Evolutionary conservation across 2,797 vertebrate species (phyloP).

Genomic region (Toxotes lorentzi): DNA sequence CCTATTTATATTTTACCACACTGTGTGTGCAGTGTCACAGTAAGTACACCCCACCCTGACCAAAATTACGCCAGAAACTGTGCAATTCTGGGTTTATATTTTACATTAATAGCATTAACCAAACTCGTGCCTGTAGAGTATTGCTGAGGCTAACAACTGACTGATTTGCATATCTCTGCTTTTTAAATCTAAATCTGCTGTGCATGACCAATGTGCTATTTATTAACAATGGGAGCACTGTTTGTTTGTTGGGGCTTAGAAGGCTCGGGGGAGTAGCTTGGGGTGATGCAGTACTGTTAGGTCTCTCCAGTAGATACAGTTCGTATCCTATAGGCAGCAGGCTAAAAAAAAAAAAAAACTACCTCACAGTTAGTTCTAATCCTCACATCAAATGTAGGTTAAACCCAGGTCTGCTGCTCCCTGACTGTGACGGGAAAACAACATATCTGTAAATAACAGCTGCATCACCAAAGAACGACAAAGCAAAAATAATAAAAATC

Average conservation of each 20-base stretch:
- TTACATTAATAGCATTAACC: conserved; percentile 37
- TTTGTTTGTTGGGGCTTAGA: conserved; percentile 61
- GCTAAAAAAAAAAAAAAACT: conserved; percentile 1
- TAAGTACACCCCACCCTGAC: neutral
- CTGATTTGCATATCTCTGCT: conserved; percentile 54
- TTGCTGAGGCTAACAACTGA: conserved; percentile 13
- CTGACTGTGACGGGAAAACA: neutral
- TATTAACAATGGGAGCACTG: conserved; percentile 58
- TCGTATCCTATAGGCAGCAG: conserved; percentile 27
- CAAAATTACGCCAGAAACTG: neutral
- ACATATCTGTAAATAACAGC: conserved; percentile 18
- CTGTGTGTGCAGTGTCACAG: conserved; percentile 10
- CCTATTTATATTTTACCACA: neutral
- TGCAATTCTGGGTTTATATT: conserved; percentile 1
- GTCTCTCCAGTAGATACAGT: conserved; percentile 22
- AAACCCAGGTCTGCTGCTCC: conserved; percentile 10
- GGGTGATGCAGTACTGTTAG: conserved; percentile 32
- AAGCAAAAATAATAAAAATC: conserved; percentile 8
- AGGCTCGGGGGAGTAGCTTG: conserved; percentile 54
- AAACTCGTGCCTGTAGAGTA: conserved; percentile 34
- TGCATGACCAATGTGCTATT: conserved; percentile 68
- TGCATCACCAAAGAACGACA: conserved; percentile 5
- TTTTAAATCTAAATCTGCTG: conserved; percentile 65
- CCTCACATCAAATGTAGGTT: conserved; percentile 13
- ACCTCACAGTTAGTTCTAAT: conserved; percentile 5